Base-by-base conservation (phyloP, 2,888 invertebrate genomes). In the Eubasilissa splendida region DNA sequence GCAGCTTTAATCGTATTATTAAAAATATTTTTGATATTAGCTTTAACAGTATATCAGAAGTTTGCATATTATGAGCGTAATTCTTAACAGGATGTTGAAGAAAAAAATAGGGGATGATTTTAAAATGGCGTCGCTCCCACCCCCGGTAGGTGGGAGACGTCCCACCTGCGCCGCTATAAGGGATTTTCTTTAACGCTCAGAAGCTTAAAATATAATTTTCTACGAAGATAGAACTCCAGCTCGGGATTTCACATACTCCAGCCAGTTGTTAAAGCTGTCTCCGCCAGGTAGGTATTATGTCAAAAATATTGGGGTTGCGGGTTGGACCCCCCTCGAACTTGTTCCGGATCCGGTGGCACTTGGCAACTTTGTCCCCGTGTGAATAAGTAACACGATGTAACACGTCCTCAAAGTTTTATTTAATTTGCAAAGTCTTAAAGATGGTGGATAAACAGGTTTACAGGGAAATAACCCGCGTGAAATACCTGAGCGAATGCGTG, bases 131-230 rank as follows among this genome's bases (percentile, higher is more conserved):
- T 8, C 12, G 12, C 9, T 50, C 9, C 52, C 14, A 7, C 52
- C 52, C n/a, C 7, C 52, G 8, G 31, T 5, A 63, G 42, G 63
- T 11, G 63, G 11, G 31, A 4, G 2, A 63, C 11, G n/a, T 11
- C 68, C 68, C 14, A 14, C n/a, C 50, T 14, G 14, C 50, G 33
- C 50, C 14, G 42, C 68, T 50, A 14, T 50, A 50, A 52, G 68
- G 68, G 68, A 50, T 68, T 68, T 50, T 50, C 68, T 68, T 68
- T 68, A 68, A 33, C 33, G 63, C 63, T 7, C 42, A 12, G 14
- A 14, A 68, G 68, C 50, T 50, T 68, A 50, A 68, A 68, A 68
- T 68, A 68, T 68, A 68, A 68, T 68, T 68, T 68, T 68, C 68
- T 50, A 68, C 68, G 50, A 50, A 68, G 68, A 50, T 68, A 68